Evolutionary conservation across 2,888 invertebrate species (phyloP).

Genomic region (Cosmorhoe ocellata): DNA sequence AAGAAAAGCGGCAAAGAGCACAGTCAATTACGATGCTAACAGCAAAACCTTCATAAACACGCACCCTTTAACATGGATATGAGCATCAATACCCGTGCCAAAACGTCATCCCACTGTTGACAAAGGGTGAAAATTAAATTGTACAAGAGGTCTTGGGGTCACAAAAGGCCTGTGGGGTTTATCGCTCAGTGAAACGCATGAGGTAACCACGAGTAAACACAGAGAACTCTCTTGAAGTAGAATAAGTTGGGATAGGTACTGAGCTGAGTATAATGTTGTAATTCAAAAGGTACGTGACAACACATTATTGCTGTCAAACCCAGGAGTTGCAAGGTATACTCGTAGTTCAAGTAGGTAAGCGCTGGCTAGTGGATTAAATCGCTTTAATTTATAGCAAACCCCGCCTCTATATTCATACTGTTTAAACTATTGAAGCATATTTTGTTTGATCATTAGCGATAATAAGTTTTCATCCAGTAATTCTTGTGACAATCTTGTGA

Average conservation of each 20-base stretch:
- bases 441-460: too few relatives aligned
- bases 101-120: slow-evolving; percentile 40
- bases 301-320: slow-evolving; percentile 2
- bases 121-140: slow-evolving; percentile 44
- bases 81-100: slow-evolving; percentile 35
- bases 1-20: too few relatives aligned
- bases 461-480: too few relatives aligned
- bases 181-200: slow-evolving; percentile 18
- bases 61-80: slow-evolving; percentile 17
- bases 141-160: slow-evolving; percentile 27
- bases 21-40: not conserved
- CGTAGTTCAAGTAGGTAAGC: slow-evolving; percentile 5
- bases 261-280: too few relatives aligned
- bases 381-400: slow-evolving; percentile 11
- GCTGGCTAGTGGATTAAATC: slow-evolving; percentile 5
- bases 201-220: slow-evolving; percentile 6
- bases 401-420: too few relatives aligned
- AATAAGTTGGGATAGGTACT: slow-evolving; percentile 13
- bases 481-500: too few relatives aligned
- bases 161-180: slow-evolving; percentile 21
- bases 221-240: slow-evolving; percentile 15
- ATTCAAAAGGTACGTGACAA: not conserved
- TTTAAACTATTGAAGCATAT: too few relatives aligned
- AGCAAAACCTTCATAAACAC: slow-evolving; percentile 9
- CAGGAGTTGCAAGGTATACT: slow-evolving; percentile 7